A percentile compares a stretch with the other conserved stretches of the same genome.
Conservation (phyloP, 2,888 invertebrate genomes). For the Kuschelorhynchus macadamiae region DNA sequence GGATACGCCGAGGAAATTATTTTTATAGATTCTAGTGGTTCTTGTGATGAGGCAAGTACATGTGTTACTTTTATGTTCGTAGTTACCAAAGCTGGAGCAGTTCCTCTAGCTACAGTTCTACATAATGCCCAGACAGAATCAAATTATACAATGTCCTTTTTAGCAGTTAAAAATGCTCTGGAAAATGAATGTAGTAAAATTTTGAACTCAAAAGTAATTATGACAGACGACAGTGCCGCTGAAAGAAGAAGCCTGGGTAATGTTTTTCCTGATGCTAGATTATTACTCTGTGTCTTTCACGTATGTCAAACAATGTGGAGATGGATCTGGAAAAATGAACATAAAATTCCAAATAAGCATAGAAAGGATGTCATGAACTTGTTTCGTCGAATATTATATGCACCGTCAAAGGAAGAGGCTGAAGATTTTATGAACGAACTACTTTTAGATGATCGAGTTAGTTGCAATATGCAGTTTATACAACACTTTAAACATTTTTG, state of each 20-base stretch:
- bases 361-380: too few relatives aligned
- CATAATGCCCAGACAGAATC: neutral
- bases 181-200: constrained; percentile 1
- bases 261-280: constrained; percentile 1
- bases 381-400: neutral
- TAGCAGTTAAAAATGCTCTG: neutral
- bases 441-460: constrained; percentile 1
- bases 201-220: neutral
- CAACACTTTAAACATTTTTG: neutral
- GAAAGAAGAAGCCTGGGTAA: neutral
- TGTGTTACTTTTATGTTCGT: too few relatives aligned
- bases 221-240: neutral
- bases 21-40: neutral
- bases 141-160: constrained; percentile 1
- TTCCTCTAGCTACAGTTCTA: too few relatives aligned
- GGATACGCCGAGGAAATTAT: neutral
- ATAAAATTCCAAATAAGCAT: too few relatives aligned
- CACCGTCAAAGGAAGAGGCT: too few relatives aligned
- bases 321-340: too few relatives aligned
- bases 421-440: constrained; percentile 2
- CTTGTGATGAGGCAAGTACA: too few relatives aligned
- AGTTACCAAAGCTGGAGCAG: too few relatives aligned
- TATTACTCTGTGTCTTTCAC: too few relatives aligned
- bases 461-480: neutral
- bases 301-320: too few relatives aligned